These are phyloP conservation scores for Cuniculus paca DNA, from an alignment of 2,797 vertebrate genomes.

Conservation along the genomic window DNA sequence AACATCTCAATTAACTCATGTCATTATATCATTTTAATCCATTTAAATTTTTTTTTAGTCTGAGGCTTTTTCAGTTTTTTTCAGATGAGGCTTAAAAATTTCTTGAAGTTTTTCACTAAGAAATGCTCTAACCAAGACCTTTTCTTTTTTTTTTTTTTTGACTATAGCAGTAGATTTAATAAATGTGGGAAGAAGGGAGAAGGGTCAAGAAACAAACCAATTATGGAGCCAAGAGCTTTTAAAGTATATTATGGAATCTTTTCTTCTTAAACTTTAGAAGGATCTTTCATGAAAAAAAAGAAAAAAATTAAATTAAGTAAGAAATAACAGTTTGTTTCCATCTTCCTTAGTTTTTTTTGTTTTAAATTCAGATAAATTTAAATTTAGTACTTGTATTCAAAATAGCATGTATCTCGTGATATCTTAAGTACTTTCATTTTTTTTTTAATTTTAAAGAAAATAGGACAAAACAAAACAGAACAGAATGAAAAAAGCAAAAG, in stretches of 20 bases:
- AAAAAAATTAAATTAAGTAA: neutral
- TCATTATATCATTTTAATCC: neutral
- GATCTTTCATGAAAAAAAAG: neutral
- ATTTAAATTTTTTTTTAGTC: slow-evolving; percentile 34
- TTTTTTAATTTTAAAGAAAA: too few species aligned
- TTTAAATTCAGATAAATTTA: slow-evolving; percentile 35
- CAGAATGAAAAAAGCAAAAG: too few species aligned
- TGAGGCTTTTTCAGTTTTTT: neutral
- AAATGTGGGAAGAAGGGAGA: neutral
- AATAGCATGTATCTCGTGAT: neutral
- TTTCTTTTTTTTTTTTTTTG: too few species aligned
- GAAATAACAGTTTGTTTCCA: neutral
- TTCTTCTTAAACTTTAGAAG: slow-evolving; percentile 38
- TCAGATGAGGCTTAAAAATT: slow-evolving; percentile 17
- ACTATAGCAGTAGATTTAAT: neutral
- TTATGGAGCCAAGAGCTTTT: neutral
- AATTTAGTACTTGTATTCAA: neutral
- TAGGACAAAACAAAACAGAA: too few species aligned
- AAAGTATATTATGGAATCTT: neutral
- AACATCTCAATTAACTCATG: neutral
- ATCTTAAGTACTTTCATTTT: neutral
- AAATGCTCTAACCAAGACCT: neutral
- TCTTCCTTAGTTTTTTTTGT: neutral
- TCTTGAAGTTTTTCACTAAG: slow-evolving; percentile 14
- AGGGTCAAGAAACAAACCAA: neutral